Conservation (phyloP, 2,113 vertebrate genomes). For the Mugil cephalus region DNA sequence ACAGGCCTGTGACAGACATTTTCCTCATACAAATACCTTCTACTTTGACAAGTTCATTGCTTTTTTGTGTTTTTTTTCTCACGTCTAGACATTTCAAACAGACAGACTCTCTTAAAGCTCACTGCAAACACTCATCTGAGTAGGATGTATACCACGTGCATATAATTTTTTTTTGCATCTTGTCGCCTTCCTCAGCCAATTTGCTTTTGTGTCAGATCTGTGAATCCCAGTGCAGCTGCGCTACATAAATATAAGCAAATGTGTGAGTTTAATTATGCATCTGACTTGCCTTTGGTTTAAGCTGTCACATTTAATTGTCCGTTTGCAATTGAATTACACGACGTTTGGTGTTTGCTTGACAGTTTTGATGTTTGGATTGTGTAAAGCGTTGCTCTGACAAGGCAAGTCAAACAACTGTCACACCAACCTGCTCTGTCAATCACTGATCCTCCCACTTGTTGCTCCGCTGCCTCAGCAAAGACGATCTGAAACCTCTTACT, state of each 20-base stretch:
- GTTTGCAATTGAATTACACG: conserved; percentile 67
- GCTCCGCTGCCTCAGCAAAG: conserved; percentile 14
- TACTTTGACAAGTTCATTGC: conserved; percentile 28
- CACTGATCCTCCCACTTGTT: conserved; percentile 31
- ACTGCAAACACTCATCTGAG: conserved; percentile 31
- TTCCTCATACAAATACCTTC: conserved; percentile 29
- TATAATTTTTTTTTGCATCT: conserved; percentile 55
- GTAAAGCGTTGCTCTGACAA: conserved; percentile 58
- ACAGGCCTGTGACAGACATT: background rate
- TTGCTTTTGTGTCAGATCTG: conserved; percentile 50
- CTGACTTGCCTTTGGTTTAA: conserved; percentile 58
- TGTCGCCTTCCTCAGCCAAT: conserved; percentile 55
- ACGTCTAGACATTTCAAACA: conserved; percentile 26
- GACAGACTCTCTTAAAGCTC: conserved; percentile 39
- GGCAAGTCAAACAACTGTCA: conserved; percentile 62
- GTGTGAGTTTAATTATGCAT: conserved; percentile 43
- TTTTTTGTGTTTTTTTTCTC: conserved; percentile 37
- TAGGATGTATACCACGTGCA: conserved; percentile 38
- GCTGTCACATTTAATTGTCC: conserved; percentile 67
- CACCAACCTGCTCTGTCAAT: conserved; percentile 46
- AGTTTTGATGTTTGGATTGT: conserved; percentile 72
- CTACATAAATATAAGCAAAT: conserved; percentile 76
- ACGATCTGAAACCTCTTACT: conserved; percentile 25
- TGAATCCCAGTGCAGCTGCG: conserved; percentile 59
- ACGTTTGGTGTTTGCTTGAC: conserved; percentile 69